phyloP scores from a whole-genome alignment of 1,140 invertebrate species.

The Drosophila carrolli region DNA sequence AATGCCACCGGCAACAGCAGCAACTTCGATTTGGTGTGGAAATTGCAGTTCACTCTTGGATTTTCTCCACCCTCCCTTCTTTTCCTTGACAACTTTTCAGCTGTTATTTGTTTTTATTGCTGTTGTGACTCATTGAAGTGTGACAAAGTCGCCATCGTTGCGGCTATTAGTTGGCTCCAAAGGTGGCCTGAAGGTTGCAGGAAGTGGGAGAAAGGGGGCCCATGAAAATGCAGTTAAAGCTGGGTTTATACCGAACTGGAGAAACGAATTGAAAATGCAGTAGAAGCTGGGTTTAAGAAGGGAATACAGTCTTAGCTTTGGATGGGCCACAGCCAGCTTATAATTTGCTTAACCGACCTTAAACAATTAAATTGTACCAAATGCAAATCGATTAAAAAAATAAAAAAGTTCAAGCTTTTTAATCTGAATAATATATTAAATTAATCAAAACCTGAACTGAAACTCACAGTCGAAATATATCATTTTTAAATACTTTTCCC shows the following conservation, averaged over 20 bases:
- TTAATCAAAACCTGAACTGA: too few relatives aligned
- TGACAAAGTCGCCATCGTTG: conserved; percentile 55
- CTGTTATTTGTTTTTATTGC: conserved; percentile 37
- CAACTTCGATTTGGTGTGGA: conserved; percentile 63
- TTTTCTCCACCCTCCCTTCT: neutral
- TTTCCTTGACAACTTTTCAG: conserved; percentile 44
- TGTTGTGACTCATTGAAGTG: conserved; percentile 46
- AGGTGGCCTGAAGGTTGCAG: conserved; percentile 42
- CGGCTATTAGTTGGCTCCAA: conserved; percentile 54
- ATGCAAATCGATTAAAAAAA: neutral
- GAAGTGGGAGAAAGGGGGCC: neutral
- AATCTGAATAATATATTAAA: neutral
- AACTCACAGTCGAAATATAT: neutral
- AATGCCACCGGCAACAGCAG: conserved; percentile 49
- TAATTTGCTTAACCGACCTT: too few relatives aligned
- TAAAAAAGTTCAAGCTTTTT: neutral
- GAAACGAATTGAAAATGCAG: too few relatives aligned
- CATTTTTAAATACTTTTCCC: neutral
- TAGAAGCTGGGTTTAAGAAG: too few relatives aligned
- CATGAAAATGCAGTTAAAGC: neutral
- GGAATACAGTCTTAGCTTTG: too few relatives aligned
- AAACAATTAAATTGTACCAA: too few relatives aligned
- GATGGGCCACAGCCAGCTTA: too few relatives aligned
- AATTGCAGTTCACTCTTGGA: conserved; percentile 39
- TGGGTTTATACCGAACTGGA: conserved; percentile 2